phyloP scores from a whole-genome alignment of 2,888 invertebrate genomes.

The Cyclophora albipunctata region DNA sequence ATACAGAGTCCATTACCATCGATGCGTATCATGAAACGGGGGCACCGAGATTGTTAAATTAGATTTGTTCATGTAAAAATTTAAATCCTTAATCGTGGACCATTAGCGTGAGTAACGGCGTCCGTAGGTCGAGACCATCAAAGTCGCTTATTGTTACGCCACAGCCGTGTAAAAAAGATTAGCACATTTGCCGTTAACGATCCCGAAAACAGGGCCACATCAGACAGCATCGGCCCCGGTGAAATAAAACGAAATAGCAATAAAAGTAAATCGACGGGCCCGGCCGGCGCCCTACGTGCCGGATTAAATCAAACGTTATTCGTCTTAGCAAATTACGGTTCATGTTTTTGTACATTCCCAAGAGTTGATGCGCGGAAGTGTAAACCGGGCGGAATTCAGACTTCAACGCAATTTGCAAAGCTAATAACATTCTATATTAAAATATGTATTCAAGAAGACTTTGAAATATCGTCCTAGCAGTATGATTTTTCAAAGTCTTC shows the following conservation, averaged over 20 bases:
- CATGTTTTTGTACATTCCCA: constrained; percentile 58
- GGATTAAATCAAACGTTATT: constrained; percentile 73
- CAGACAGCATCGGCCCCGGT: constrained; percentile 47
- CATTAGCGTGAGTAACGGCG: constrained; percentile 51
- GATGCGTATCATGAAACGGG: constrained; percentile 21
- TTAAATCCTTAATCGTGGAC: constrained; percentile 48
- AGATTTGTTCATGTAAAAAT: constrained; percentile 36
- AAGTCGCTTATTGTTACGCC: constrained; percentile 53
- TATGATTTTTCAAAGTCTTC: too few species aligned
- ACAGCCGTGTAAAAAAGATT: constrained; percentile 65
- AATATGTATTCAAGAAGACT: too few species aligned
- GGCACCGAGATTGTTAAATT: constrained; percentile 28
- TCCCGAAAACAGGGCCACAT: constrained; percentile 66
- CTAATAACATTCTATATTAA: constrained; percentile 21
- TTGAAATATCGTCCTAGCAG: too few species aligned
- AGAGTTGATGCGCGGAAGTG: constrained; percentile 51
- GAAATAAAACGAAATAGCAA: constrained; percentile 71
- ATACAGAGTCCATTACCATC: constrained; percentile 21
- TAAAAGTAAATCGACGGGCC: constrained; percentile 70
- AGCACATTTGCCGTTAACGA: constrained; percentile 71
- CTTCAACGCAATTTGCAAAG: constrained; percentile 48
- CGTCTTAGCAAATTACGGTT: constrained; percentile 71
- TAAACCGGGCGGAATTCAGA: constrained; percentile 44
- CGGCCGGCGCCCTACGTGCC: constrained; percentile 55
- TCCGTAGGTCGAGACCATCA: constrained; percentile 43